A percentile compares a stretch with the other conserved stretches of the same genome.
Conservation (phyloP, 1,140 invertebrate genomes). For the Prorops nasuta region DNA sequence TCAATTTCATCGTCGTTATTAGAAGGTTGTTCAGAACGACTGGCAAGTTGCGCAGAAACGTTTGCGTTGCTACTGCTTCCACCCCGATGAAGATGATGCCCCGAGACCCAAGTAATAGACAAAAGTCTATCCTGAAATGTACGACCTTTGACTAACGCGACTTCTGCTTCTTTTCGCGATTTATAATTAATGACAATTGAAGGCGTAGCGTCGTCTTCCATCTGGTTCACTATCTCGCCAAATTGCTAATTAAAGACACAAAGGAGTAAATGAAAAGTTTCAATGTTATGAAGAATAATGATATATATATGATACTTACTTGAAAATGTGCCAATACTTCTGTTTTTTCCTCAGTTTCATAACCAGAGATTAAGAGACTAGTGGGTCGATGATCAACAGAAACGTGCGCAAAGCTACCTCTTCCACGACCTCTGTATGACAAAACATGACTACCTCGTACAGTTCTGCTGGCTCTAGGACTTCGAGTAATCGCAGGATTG, state of each 20-base stretch:
- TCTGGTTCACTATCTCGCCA: slow-evolving; percentile 70
- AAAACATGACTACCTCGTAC: slow-evolving; percentile 37
- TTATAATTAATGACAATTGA: slow-evolving; percentile 71
- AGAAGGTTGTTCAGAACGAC: slow-evolving; percentile 43
- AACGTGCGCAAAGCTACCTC: slow-evolving; percentile 58
- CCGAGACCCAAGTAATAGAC: slow-evolving; percentile 54
- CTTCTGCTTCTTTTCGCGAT: slow-evolving; percentile 72
- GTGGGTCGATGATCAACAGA: slow-evolving; percentile 79
- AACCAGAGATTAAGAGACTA: slow-evolving; percentile 76
- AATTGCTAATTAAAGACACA: slow-evolving; percentile 60
- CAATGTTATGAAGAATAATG: too few relatives aligned
- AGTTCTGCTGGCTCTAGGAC: slow-evolving; percentile 32
- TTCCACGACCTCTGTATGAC: slow-evolving; percentile 45
- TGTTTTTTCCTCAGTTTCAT: slow-evolving; percentile 69
- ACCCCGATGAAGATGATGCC: slow-evolving; percentile 51
- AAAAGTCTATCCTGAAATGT: slow-evolving; percentile 63
- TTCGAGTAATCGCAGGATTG: slow-evolving; percentile 23
- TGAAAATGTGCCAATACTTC: slow-evolving; percentile 71
- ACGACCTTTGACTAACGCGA: slow-evolving; percentile 65
- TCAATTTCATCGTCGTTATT: slow-evolving; percentile 50
- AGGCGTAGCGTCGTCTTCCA: slow-evolving; percentile 65
- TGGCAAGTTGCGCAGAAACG: slow-evolving; percentile 28
- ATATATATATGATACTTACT: slow-evolving; percentile 54
- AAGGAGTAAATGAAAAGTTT: too few relatives aligned
- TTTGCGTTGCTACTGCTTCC: slow-evolving; percentile 39